These are phyloP conservation scores for Hystrix brachyura DNA, from an alignment of 2,113 vertebrate species.

Conservation along the genomic window DNA sequence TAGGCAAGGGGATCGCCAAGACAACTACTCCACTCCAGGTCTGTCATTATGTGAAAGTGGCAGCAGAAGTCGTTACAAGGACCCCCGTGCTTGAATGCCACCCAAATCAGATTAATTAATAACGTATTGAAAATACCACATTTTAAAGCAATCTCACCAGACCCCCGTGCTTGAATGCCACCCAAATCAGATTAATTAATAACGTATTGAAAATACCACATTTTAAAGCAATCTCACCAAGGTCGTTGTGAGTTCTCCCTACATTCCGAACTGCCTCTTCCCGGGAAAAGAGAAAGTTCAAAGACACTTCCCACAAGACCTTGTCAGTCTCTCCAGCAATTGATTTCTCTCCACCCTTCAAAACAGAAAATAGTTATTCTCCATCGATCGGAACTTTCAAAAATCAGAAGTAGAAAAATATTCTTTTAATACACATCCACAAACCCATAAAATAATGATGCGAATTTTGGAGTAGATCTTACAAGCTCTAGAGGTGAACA, in stretches of 20 bases:
- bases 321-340: not conserved
- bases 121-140: not conserved
- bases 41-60: not conserved
- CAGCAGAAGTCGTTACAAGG: not conserved
- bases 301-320: not conserved
- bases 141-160: not conserved
- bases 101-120: not conserved
- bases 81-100: not conserved
- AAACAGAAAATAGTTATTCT: not conserved
- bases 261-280: not conserved
- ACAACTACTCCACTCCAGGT: not conserved
- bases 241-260: not conserved
- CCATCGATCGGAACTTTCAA: not conserved
- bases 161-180: not conserved
- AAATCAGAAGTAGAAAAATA: not conserved
- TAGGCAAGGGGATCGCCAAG: not conserved
- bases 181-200: not conserved
- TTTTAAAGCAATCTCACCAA: not conserved
- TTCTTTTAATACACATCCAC: not conserved
- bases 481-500: not conserved
- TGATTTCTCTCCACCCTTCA: not conserved
- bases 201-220: not conserved
- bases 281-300: not conserved
- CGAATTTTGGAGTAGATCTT: slow-evolving; percentile 19
- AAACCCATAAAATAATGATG: not conserved